Evolutionary conservation across 92 coral and sea anemone species (phyloP), one percentile per base, ranked within the genome.

Genomic region (Paramuricea clavata): DNA sequence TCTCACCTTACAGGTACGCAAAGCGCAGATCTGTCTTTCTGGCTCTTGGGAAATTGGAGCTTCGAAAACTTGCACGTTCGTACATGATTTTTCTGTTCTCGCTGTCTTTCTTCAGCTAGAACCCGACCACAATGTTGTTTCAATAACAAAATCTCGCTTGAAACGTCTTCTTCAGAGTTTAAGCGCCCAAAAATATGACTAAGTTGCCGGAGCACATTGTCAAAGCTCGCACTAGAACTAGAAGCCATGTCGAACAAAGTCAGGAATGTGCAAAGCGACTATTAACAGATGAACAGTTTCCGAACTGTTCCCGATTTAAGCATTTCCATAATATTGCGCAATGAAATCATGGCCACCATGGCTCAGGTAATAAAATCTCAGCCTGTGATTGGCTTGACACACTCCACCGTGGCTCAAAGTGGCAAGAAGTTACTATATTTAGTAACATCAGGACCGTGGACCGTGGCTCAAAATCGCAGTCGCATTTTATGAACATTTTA

Each of bases 11-110:
- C 39, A 68, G 74, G 35, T 68, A 68, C 74, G 25, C 41, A 41
- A 68, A 68, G 74, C 41, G 42, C 74, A 68, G 74, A 68, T 68
- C 74, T 68, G 3, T 32, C 74, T 68, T 68, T 68, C 74, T 68
- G 74, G 74, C 43, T 68, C 74, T 28, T 47, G 52, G 52, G 52
- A 47, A 47, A 47, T 47, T 47, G 52, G 17, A 47, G 52, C 2
- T 47, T 47, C 17, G 52, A 47, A 47, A 47, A 47, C 52, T 47
- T 2, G 52, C 52, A 47, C 17, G 16, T 5, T 12, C 52, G 26
- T 26, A 61, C 28, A 4, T 5, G 4, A 1, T 13, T 61, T 26
- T 61, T 61, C 16, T 61, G 12, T 19, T 5, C 27, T 61, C 31
- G 69, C 69, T 47, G 52, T 47, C 52, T 10, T 15, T 47, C 17